Evolutionary conservation across 2,888 invertebrate genomes (phyloP).

Genomic region (Vanessa cardui): DNA sequence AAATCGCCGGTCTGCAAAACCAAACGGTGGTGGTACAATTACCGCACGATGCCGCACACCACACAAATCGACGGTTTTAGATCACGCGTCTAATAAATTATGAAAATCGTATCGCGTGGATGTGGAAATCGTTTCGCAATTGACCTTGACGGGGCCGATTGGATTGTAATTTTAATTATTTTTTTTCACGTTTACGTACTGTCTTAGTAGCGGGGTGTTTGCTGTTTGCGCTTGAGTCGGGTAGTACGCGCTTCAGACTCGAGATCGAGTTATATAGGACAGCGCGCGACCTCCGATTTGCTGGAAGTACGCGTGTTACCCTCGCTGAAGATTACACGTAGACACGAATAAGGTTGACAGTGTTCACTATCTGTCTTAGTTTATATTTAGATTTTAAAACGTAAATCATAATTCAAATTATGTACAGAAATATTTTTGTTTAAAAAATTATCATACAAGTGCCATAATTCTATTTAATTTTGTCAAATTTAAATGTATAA

Average conservation of each 20-base stretch:
- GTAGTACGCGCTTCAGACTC: conserved; percentile 69
- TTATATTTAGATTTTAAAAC: background rate
- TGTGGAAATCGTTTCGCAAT: conserved; percentile 53
- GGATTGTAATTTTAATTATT: conserved; percentile 52
- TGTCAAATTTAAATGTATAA: too few species aligned
- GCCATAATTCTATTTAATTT: too few species aligned
- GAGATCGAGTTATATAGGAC: conserved; percentile 77
- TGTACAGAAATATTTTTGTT: too few species aligned
- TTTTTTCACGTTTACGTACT: conserved; percentile 67
- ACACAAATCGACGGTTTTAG: conserved; percentile 38
- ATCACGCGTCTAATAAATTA: conserved; percentile 60
- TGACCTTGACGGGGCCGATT: conserved; percentile 57
- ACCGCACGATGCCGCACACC: conserved; percentile 56
- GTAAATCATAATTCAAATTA: too few species aligned
- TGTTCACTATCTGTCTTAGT: background rate
- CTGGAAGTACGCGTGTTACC: conserved; percentile 53
- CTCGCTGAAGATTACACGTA: conserved; percentile 36
- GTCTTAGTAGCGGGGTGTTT: conserved; percentile 58
- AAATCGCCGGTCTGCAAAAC: conserved; percentile 65
- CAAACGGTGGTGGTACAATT: conserved; percentile 70
- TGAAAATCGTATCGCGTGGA: conserved; percentile 47
- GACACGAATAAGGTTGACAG: conserved; percentile 21
- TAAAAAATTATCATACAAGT: too few species aligned
- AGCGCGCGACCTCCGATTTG: conserved; percentile 69
- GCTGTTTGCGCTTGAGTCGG: conserved; percentile 67